Conservation (phyloP, 2,113 vertebrate genomes). For the Passerina amoena region DNA sequence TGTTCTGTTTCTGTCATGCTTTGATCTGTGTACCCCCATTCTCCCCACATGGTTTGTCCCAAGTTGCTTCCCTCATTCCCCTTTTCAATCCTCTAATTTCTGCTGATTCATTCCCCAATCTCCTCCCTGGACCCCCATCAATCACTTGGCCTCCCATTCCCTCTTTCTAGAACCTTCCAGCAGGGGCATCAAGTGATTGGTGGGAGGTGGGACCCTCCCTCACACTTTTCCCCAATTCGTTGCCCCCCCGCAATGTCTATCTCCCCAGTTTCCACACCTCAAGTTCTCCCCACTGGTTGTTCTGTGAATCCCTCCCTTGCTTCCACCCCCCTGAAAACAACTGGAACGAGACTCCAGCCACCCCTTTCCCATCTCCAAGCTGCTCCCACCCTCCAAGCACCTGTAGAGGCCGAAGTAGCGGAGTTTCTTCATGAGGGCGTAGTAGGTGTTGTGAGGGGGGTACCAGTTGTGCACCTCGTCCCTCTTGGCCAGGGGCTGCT, state of each 20-base stretch:
- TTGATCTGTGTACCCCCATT: not conserved
- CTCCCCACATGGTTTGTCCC: not conserved
- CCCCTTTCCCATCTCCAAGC: not conserved
- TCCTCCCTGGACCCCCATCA: not conserved
- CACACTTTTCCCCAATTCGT: not conserved
- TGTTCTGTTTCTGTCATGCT: not conserved
- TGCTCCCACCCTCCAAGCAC: slow-evolving; percentile 47
- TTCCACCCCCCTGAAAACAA: not conserved
- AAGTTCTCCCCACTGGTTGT: not conserved
- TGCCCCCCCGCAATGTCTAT: not conserved
- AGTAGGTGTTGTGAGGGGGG: slow-evolving; percentile 89
- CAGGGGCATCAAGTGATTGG: not conserved
- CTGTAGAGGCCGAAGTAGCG: slow-evolving; percentile 92
- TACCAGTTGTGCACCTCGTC: slow-evolving; percentile 93
- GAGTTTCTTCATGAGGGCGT: slow-evolving; percentile 85
- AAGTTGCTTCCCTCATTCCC: not conserved
- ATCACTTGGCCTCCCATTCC: not conserved
- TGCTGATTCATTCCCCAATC: not conserved
- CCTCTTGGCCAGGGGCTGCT: slow-evolving; percentile 83
- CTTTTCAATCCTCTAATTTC: not conserved
- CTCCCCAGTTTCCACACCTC: not conserved
- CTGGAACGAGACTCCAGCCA: not conserved
- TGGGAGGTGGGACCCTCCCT: no score
- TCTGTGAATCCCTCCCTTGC: not conserved
- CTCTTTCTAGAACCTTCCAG: not conserved